Evolutionary conservation across 2,797 vertebrate species (phyloP), one percentile per base, ranked within the genome.

Genomic region (Todus mexicanus): DNA sequence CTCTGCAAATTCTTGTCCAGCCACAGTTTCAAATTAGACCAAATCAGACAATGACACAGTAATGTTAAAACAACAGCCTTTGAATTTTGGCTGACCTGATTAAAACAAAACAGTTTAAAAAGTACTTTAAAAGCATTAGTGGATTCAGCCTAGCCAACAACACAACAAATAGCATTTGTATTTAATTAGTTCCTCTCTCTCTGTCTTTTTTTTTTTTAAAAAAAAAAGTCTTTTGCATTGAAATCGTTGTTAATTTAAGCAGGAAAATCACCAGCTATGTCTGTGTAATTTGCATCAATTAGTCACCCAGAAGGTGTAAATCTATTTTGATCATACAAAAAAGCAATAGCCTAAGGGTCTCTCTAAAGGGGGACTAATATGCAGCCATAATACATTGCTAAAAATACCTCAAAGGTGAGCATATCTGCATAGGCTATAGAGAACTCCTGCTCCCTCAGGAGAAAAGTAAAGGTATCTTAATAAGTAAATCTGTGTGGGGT

Each of bases 271-370:
- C 35, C 40, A 79, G 60, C 53, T 90, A 84, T 70, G 57, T 74
- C 66, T 73, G 83, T 76, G 47, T 69, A 84, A 94, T 94, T 93
- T 92, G 74, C 91, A 87, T 78, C 91, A 92, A 73, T 96, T 93
- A 93, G 85, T 76, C 89, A 91, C 64, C 54, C 74, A 84, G 80
- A 91, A 86, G 77, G 56, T 71, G 74, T 51, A 92, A 72, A 90
- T 94, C 63, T 92, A 31, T 86, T 95, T 90, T 66, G 87, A 90
- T 87, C 4, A 2, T 40, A 57, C n/a, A 66, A 57, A 94, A 93
- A 74, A 86, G 40, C 71, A 92, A 17, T 86, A 96, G 77, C 89
- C 85, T 74, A 42, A 61, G 65, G 75, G 37, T 87, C 16, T 87
- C 29, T 81, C n/a, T 75, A 60, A 78, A 85, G 38, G 69, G 25